These are phyloP conservation scores for Escarpia spicata DNA, from an alignment of 2,888 invertebrate genomes.

Conservation along the genomic window DNA sequence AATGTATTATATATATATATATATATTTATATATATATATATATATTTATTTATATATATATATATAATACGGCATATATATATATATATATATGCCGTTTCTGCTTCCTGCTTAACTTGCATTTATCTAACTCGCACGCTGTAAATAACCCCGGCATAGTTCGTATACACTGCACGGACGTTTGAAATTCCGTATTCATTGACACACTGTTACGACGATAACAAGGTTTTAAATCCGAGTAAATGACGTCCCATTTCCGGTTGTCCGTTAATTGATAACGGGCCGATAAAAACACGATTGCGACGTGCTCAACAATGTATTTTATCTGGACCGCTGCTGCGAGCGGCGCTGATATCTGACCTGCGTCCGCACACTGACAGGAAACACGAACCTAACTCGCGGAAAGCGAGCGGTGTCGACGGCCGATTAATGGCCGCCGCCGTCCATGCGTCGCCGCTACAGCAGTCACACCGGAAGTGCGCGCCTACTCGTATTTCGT, in stretches of 20 bases:
- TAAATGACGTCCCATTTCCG: background rate
- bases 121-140: background rate
- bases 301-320: background rate
- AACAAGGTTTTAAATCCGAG: constrained; percentile 12
- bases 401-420: background rate
- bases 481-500: constrained; percentile 13
- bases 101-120: no score
- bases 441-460: background rate
- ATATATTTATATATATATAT: no score
- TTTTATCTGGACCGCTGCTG: background rate
- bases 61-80: no score
- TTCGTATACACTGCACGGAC: no score
- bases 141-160: no score
- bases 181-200: background rate
- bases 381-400: background rate
- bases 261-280: constrained; percentile 12
- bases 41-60: no score
- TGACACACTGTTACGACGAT: background rate
- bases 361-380: background rate
- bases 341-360: background rate
- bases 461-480: background rate
- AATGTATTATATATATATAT: no score
- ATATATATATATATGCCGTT: no score
- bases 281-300: background rate
- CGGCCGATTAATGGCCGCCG: background rate